Evolutionary conservation across 2,797 vertebrate genomes (phyloP), one percentile per base, ranked within the genome.

Genomic region (Loris lydekkerianus): DNA sequence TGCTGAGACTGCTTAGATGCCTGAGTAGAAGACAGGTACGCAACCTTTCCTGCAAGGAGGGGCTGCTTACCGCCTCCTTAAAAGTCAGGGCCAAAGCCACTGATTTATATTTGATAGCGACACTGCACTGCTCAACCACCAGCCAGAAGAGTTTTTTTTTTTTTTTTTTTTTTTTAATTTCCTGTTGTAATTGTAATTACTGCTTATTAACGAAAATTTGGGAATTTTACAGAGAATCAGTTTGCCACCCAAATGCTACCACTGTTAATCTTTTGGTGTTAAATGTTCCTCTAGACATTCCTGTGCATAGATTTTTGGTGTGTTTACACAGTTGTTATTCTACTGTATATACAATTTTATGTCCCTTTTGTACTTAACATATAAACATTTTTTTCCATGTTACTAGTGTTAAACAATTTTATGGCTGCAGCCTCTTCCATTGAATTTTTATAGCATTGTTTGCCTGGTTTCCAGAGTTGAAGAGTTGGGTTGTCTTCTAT

Each of bases 321-420:
- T 96, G 95, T 98, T 97, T 97, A 97, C 95, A 96, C 97, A 97
- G 97, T 94, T 96, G 93, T 97, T 96, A 97, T 77, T 93, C 96
- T 96, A 92, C 67, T 98, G 97, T 98, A 97, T 80, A 98, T 98
- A 98, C 94, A 87, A 97, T 97, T 97, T 97, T 97, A 97, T 97
- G 97, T 97, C 97, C 60, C 82, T 98, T 98, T 97, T 98, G 97
- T 98, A 98, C 96, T 97, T 97, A 97, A 98, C 97, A 97, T 95
- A 97, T 96, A 97, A 97, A 97, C 89, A 69, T 97, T 97, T 97
- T 97, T 97, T 97, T 97, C 91, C 96, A 97, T 97, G 97, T 97
- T 97, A 95, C 4, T 90, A 63, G 81, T 98, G 89, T 96, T 97
- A 87, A 95, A 93, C 92, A 83, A 91, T 94, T 92, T 94, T 95